Conservation (phyloP, 2,888 invertebrate species). For the Xanthia togata region DNA sequence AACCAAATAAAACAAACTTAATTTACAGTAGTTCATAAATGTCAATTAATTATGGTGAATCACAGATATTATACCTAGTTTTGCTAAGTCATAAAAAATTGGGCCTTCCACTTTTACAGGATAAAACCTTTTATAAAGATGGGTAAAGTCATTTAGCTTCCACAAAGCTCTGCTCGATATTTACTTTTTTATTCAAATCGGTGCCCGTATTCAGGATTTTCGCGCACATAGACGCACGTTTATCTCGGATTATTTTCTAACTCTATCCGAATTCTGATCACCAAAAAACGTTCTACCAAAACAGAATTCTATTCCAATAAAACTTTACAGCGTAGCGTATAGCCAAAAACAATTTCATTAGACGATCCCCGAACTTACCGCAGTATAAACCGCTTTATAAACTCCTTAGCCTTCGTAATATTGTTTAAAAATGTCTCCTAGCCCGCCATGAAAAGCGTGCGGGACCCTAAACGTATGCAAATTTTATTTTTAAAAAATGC, state of each 20-base stretch:
- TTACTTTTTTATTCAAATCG: conserved; percentile 56
- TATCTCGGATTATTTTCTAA: conserved; percentile 47
- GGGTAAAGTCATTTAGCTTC: conserved; percentile 23
- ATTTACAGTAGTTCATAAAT: background rate
- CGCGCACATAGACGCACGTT: conserved; percentile 39
- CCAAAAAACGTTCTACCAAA: conserved; percentile 60
- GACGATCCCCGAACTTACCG: conserved; percentile 69
- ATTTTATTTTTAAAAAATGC: conserved; percentile 89
- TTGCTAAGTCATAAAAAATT: background rate
- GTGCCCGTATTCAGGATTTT: conserved; percentile 27
- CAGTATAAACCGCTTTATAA: conserved; percentile 69
- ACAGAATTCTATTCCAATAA: conserved; percentile 66
- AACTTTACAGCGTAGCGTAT: conserved; percentile 66
- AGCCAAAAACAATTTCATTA: conserved; percentile 80
- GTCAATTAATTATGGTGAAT: background rate
- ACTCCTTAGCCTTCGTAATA: conserved; percentile 69
- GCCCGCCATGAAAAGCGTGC: conserved; percentile 62
- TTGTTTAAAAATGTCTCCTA: conserved; percentile 71
- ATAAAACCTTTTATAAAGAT: conserved; percentile 22
- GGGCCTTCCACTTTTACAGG: background rate
- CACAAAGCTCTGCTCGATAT: conserved; percentile 39
- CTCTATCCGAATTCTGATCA: conserved; percentile 56
- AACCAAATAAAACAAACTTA: background rate
- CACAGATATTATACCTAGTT: background rate
- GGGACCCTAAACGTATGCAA: conserved; percentile 85